A percentile compares a stretch with the other conserved stretches of the same genome.
Conservation (phyloP, 2,113 vertebrate genomes). For the Galbula dea region DNA sequence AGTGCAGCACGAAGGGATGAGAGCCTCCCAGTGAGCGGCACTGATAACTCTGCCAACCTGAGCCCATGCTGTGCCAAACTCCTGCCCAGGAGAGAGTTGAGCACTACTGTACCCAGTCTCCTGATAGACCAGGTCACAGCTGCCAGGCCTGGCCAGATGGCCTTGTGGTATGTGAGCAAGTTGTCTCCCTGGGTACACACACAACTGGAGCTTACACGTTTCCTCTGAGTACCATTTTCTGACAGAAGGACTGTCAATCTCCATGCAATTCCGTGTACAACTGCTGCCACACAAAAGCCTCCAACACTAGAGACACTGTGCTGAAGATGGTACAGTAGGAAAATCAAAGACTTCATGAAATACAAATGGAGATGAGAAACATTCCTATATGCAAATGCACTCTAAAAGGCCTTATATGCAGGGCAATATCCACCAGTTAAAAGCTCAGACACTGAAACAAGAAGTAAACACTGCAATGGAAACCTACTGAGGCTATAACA, state of each 20-base stretch:
- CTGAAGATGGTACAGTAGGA: background rate
- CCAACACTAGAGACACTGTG: no score
- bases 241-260: background rate
- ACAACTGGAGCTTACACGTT: rapidly evolving
- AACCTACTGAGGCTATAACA: background rate
- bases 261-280: background rate
- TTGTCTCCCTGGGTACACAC: background rate
- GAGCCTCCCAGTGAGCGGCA: background rate
- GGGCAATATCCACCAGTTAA: background rate
- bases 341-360: background rate
- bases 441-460: background rate
- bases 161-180: rapidly evolving
- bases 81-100: background rate
- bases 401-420: background rate
- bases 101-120: background rate
- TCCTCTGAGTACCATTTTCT: background rate
- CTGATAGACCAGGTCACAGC: background rate
- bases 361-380: background rate
- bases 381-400: background rate
- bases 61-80: background rate
- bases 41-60: rapidly evolving
- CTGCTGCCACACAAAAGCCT: background rate
- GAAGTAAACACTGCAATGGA: background rate
- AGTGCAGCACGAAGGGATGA: rapidly evolving
- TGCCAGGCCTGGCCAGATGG: background rate